Evolutionary conservation across 2,797 vertebrate species (phyloP).

Genomic region (Macropus fuliginosus): DNA sequence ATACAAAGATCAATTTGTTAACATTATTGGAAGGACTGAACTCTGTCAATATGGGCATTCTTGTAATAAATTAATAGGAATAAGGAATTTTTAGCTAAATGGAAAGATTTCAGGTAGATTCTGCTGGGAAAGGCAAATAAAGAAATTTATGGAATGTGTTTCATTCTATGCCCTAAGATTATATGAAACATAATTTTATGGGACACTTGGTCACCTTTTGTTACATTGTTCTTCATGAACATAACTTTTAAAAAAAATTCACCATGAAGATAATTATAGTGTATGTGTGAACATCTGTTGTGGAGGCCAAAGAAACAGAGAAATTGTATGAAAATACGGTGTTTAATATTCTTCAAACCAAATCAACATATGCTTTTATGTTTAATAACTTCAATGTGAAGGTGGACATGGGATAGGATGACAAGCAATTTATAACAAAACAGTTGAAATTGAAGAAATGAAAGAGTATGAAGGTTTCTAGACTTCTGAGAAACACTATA

Average conservation of each 20-base stretch:
- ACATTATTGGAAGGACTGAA: not conserved
- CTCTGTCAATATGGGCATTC: not conserved
- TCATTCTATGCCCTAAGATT: not conserved
- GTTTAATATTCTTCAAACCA: not conserved
- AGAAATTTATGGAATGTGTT: not conserved
- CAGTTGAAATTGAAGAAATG: not conserved
- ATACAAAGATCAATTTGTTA: not conserved
- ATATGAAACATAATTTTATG: not conserved
- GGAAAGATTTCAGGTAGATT: not conserved
- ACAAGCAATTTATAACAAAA: not conserved
- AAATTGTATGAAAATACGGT: not conserved
- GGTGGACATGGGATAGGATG: not conserved
- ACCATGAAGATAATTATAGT: not conserved
- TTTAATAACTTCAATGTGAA: not conserved
- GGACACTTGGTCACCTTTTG: not conserved
- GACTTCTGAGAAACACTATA: not conserved
- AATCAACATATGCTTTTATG: not conserved
- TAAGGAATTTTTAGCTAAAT: not conserved
- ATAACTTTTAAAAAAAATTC: not conserved
- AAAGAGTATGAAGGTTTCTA: not conserved
- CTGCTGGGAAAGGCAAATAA: not conserved
- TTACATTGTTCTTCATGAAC: not conserved
- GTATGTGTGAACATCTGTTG: not conserved
- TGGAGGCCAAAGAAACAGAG: not conserved
- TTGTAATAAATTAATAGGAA: not conserved